Evolutionary conservation across 2,113 vertebrate species (phyloP).

Genomic region (Pipa parva): DNA sequence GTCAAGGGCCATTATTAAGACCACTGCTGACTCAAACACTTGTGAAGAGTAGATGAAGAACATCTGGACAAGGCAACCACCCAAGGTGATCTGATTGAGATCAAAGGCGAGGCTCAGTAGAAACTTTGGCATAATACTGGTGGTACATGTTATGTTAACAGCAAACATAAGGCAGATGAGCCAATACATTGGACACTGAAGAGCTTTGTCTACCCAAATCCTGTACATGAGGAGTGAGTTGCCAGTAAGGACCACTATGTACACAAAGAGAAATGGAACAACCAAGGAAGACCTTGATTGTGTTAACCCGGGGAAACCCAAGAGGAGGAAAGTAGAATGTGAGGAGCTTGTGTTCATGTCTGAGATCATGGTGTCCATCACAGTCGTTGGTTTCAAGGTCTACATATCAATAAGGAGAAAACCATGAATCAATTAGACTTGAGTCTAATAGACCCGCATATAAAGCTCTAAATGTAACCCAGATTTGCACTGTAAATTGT

Average conservation of each 20-base stretch:
- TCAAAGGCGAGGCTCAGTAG: conserved; percentile 55
- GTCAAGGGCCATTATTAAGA: conserved; percentile 57
- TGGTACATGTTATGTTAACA: conserved; percentile 15
- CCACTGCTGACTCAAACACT: conserved; percentile 49
- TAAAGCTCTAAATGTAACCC: too few species aligned
- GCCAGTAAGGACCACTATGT: neutral
- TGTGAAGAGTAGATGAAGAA: conserved; percentile 63
- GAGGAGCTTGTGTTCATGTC: neutral
- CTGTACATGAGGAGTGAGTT: conserved; percentile 22
- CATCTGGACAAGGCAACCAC: conserved; percentile 69
- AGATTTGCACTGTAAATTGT: too few species aligned
- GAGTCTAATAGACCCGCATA: too few species aligned
- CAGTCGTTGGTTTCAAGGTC: too few species aligned
- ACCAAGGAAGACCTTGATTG: neutral
- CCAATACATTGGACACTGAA: conserved; percentile 31
- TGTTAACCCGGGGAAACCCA: conserved; percentile 23
- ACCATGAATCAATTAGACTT: too few species aligned
- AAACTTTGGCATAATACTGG: conserved; percentile 56
- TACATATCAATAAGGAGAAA: too few species aligned
- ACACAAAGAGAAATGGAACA: conserved; percentile 25
- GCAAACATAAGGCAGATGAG: conserved; percentile 19
- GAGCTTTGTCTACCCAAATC: conserved; percentile 17
- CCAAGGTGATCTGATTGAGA: conserved; percentile 55
- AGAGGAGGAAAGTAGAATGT: conserved; percentile 2
- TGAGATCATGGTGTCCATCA: neutral